phyloP scores from a whole-genome alignment of 2,797 vertebrate genomes.

The Macrochelys suwanniensis region DNA sequence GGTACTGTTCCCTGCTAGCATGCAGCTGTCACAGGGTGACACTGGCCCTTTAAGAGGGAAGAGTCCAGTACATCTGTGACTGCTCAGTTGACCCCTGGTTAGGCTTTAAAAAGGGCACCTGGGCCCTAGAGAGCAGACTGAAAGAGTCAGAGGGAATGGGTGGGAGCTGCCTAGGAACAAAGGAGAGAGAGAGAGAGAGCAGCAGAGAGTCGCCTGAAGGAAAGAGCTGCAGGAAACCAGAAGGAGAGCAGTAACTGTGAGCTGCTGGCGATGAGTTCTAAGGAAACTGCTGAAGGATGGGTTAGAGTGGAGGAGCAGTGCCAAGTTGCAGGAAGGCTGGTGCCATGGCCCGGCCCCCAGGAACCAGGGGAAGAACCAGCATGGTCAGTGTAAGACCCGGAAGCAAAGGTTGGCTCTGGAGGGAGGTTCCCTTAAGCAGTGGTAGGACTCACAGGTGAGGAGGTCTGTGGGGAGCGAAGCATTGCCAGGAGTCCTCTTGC shows the following conservation, averaged over 20 bases:
- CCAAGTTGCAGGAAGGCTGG: not conserved
- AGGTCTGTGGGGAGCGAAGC: not conserved
- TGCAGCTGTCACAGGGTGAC: not conserved
- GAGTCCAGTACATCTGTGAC: not conserved
- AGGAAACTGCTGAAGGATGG: not conserved
- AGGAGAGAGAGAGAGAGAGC: not conserved
- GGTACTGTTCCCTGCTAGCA: not conserved
- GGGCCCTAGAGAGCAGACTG: not conserved
- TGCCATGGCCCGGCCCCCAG: not conserved
- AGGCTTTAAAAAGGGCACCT: not conserved
- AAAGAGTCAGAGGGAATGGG: not conserved
- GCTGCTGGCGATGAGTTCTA: not conserved
- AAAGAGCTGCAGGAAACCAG: not conserved
- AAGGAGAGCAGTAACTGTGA: not conserved
- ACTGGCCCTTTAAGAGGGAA: not conserved
- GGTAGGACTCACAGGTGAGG: not conserved
- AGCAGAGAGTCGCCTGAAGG: not conserved
- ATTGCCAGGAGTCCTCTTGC: not conserved
- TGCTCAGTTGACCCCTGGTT: not conserved
- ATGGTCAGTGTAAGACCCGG: not conserved
- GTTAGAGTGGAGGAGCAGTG: not conserved
- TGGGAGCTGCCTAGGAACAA: not conserved
- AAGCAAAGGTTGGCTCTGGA: not conserved
- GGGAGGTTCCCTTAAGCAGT: not conserved
- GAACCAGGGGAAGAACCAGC: not conserved